These are phyloP conservation scores for Daktulosphaira vitifoliae DNA, from an alignment of 1,140 invertebrate genomes.

Conservation along the genomic window DNA sequence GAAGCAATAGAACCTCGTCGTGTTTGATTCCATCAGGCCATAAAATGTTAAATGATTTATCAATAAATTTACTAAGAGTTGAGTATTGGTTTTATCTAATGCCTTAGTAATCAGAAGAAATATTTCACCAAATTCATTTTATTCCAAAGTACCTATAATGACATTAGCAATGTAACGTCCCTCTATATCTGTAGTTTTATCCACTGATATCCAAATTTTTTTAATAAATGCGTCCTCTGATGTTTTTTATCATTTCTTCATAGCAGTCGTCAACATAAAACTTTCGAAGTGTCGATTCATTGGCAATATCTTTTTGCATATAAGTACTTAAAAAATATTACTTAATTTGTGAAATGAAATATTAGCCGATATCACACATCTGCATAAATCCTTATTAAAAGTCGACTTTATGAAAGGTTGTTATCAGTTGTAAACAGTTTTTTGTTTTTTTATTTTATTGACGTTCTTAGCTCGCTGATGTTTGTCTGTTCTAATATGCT, in stretches of 20 bases:
- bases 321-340: too few species aligned
- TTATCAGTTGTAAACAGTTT: background rate
- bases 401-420: too few species aligned
- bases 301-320: too few species aligned
- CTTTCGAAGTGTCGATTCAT: constrained; percentile 6
- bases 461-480: background rate
- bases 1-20: background rate
- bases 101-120: background rate
- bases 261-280: constrained; percentile 3
- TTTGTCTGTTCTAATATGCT: background rate
- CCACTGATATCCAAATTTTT: constrained; percentile 1
- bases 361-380: too few species aligned
- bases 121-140: background rate
- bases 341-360: too few species aligned
- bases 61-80: background rate
- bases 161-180: background rate
- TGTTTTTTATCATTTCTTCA: background rate
- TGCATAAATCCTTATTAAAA: too few species aligned
- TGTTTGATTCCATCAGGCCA: constrained; percentile 4
- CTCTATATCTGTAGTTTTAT: background rate
- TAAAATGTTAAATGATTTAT: background rate
- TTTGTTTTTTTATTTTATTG: background rate
- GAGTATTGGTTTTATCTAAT: constrained; percentile 4
- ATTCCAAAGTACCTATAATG: background rate
- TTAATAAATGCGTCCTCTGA: background rate